Evolutionary conservation across 2,888 invertebrate species (phyloP).

Genomic region (Erynnis tages): DNA sequence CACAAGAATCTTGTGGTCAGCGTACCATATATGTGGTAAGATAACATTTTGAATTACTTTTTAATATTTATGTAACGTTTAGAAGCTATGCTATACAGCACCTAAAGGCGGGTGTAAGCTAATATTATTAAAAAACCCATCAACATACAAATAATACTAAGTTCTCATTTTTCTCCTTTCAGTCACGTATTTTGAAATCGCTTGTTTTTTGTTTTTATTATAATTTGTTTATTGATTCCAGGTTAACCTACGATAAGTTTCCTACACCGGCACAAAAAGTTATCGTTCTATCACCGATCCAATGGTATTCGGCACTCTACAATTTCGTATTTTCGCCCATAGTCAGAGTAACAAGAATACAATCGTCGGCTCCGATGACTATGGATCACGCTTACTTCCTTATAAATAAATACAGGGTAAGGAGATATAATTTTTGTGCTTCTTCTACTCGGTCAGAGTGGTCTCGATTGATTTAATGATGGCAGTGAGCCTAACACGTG

Average conservation of each 20-base stretch:
- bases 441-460: too few species aligned
- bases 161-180: too few species aligned
- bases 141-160: too few species aligned
- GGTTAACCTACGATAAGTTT: constrained; percentile 38
- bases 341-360: constrained; percentile 45
- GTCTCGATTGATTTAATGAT: too few species aligned
- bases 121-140: too few species aligned
- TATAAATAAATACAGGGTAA: constrained; percentile 50
- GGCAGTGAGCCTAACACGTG: too few species aligned
- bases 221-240: constrained; percentile 27
- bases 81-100: background rate
- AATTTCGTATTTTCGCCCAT: constrained; percentile 41
- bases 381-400: constrained; percentile 41
- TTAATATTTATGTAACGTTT: background rate
- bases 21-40: constrained; percentile 38
- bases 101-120: background rate
- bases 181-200: background rate
- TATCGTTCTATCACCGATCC: constrained; percentile 44
- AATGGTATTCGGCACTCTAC: constrained; percentile 50
- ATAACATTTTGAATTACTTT: background rate
- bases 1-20: constrained; percentile 39
- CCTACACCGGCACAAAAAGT: constrained; percentile 43
- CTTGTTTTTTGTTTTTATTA: background rate
- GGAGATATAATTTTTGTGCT: too few species aligned
- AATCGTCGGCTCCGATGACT: constrained; percentile 39